Conservation (phyloP, 2,113 vertebrate genomes). For the Todiramphus chloris region DNA sequence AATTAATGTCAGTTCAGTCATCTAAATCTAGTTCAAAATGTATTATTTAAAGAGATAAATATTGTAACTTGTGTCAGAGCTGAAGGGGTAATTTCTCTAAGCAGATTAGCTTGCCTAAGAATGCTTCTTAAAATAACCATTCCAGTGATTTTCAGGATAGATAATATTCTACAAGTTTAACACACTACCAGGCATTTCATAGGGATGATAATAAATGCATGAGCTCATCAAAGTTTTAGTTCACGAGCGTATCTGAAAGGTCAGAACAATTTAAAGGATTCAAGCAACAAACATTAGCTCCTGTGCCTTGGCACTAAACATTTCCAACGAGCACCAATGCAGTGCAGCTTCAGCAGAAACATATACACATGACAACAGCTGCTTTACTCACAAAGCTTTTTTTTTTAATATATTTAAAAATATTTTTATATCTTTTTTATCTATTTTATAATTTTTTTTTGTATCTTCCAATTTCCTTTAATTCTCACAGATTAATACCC, state of each 20-base stretch:
- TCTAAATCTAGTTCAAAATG: conserved; percentile 2
- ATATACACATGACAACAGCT: background rate
- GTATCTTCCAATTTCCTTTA: background rate
- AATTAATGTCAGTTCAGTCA: background rate
- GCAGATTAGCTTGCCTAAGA: background rate
- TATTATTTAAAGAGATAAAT: conserved; percentile 31
- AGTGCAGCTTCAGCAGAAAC: background rate
- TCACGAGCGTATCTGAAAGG: background rate
- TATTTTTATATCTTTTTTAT: too few relatives aligned
- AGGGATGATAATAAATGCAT: background rate
- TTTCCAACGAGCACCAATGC: background rate
- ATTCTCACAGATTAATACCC: background rate
- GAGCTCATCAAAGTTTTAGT: background rate
- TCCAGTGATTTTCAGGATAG: background rate
- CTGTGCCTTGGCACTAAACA: background rate
- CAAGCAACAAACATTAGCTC: background rate
- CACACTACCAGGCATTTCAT: background rate
- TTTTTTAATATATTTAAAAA: too few relatives aligned
- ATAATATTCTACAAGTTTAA: background rate
- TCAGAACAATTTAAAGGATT: background rate
- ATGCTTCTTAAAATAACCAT: background rate
- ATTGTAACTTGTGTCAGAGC: background rate
- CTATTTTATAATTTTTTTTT: too few relatives aligned
- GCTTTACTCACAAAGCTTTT: background rate
- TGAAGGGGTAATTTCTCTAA: background rate